These are phyloP conservation scores for Armadillidium nasatum DNA, from an alignment of 1,140 invertebrate species.

Conservation along the genomic window DNA sequence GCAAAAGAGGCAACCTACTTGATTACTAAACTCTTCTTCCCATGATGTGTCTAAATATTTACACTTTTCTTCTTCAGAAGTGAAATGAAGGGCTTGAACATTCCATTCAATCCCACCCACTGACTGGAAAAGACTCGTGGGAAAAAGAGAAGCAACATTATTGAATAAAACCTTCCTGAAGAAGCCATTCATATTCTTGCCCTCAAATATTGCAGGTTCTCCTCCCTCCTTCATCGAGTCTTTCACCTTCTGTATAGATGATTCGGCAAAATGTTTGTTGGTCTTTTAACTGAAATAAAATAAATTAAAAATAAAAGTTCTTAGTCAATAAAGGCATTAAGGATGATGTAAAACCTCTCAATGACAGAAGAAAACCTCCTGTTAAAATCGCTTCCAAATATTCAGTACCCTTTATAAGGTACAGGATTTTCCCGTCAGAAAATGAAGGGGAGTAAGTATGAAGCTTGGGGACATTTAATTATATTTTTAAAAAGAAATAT, in stretches of 20 bases:
- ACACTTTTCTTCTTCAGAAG: background rate
- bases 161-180: slow-evolving; percentile 34
- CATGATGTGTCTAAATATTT: slow-evolving; percentile 25
- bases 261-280: slow-evolving; percentile 27
- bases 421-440: background rate
- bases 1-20: slow-evolving; percentile 11
- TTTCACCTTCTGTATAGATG: slow-evolving; percentile 30
- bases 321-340: background rate
- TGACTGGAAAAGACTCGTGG: slow-evolving; percentile 25
- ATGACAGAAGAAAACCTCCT: background rate
- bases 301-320: background rate
- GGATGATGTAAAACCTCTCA: background rate
- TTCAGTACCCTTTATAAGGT: background rate
- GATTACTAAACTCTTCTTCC: slow-evolving; percentile 24
- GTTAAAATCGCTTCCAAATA: background rate
- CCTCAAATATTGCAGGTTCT: slow-evolving; percentile 8
- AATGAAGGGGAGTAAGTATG: background rate
- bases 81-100: slow-evolving; percentile 29
- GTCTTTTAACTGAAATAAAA: slow-evolving; percentile 25
- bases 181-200: slow-evolving; percentile 25
- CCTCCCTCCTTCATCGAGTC: slow-evolving; percentile 22
- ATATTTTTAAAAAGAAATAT: too few relatives aligned
- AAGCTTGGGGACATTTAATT: background rate
- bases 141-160: slow-evolving; percentile 30
- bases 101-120: slow-evolving; percentile 24